Conservation (phyloP, 2,113 vertebrate genomes). For the Oncorhynchus keta region DNA sequence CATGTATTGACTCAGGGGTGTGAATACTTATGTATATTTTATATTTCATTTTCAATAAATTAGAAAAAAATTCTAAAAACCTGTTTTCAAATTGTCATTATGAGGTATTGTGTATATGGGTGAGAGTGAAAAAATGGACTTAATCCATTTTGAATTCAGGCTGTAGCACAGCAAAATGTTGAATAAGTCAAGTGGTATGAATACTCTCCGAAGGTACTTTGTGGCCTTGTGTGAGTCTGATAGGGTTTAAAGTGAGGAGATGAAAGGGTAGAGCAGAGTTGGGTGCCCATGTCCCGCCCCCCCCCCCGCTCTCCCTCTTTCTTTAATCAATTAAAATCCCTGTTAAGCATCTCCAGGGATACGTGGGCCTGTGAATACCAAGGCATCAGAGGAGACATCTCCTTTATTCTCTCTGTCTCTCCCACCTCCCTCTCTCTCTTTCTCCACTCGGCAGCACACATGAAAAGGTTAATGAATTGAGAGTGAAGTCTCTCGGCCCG, state of each 20-base stretch:
- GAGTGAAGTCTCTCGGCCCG: constrained; percentile 29
- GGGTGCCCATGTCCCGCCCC: not conserved
- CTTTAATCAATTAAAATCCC: constrained; percentile 52
- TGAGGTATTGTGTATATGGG: too few species aligned
- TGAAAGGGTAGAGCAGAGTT: constrained; percentile 33
- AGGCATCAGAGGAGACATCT: constrained; percentile 34
- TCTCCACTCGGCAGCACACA: too few species aligned
- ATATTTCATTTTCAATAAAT: too few species aligned
- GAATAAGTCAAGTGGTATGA: too few species aligned
- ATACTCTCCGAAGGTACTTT: not conserved
- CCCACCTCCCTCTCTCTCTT: not conserved
- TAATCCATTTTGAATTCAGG: too few species aligned
- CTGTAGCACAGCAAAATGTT: too few species aligned
- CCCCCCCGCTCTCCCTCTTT: constrained; percentile 10
- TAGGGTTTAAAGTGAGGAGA: constrained; percentile 40
- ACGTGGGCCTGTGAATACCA: constrained; percentile 8
- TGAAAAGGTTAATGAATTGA: constrained; percentile 55
- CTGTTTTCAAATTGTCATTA: too few species aligned
- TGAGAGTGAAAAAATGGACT: too few species aligned
- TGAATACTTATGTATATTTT: too few species aligned
- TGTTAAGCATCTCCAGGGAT: constrained; percentile 20
- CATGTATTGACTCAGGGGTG: too few species aligned
- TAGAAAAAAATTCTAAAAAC: too few species aligned
- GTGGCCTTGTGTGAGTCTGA: constrained; percentile 13
- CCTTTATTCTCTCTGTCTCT: constrained; percentile 2